Conservation (phyloP, 2,797 vertebrate species). For the Myotis planiceps region DNA sequence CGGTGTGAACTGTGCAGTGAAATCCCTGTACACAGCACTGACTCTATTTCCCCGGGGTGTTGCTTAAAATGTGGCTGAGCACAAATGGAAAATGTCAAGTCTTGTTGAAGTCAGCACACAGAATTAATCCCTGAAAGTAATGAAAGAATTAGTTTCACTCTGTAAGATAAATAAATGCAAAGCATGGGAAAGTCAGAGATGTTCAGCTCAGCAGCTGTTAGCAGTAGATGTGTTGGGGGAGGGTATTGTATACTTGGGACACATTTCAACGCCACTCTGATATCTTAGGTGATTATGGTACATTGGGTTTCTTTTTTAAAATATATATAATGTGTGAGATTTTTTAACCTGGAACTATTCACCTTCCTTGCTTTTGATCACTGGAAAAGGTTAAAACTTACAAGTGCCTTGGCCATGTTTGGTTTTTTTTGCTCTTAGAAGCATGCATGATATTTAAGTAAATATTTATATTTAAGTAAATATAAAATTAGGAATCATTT, state of each 20-base stretch:
- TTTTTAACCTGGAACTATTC: background rate
- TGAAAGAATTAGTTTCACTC: slow-evolving; percentile 55
- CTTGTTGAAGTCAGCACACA: slow-evolving; percentile 69
- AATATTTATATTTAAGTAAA: slow-evolving; percentile 31
- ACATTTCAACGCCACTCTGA: background rate
- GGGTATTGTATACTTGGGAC: background rate
- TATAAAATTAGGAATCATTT: background rate
- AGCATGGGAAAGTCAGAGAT: slow-evolving; percentile 16
- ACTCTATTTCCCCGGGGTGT: background rate
- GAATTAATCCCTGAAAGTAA: slow-evolving; percentile 69
- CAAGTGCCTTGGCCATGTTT: background rate
- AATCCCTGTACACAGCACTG: slow-evolving; percentile 58
- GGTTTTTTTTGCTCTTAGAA: background rate
- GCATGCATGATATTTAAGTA: background rate
- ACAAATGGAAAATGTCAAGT: slow-evolving; percentile 61
- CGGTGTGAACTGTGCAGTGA: background rate
- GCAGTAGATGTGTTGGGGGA: background rate
- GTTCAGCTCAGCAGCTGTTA: background rate
- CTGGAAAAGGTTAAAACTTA: background rate
- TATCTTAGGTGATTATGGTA: background rate
- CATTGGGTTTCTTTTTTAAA: slow-evolving; percentile 2
- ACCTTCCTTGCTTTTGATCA: background rate
- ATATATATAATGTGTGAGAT: background rate
- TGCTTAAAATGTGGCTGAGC: slow-evolving; percentile 58
- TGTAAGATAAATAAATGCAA: slow-evolving; percentile 48